Conservation (phyloP, 1,140 invertebrate genomes). For the Reticulitermes speratus region DNA sequence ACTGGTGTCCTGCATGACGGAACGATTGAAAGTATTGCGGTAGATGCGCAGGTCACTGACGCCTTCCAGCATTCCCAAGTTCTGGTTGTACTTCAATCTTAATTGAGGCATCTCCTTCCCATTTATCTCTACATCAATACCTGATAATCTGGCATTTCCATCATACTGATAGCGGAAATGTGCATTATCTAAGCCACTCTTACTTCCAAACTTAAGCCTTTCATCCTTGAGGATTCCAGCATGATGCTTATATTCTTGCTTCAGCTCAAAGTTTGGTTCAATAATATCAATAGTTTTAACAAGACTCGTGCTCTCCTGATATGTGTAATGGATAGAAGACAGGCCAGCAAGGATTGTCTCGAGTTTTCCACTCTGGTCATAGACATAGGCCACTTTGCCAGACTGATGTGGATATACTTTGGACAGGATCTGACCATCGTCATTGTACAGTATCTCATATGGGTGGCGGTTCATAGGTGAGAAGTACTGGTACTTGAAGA, state of each 20-base stretch:
- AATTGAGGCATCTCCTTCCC: constrained; percentile 71
- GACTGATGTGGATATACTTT: constrained; percentile 89
- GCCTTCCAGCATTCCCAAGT: constrained; percentile 78
- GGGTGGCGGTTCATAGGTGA: constrained; percentile 87
- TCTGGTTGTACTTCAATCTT: constrained; percentile 82
- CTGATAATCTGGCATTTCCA: constrained; percentile 78
- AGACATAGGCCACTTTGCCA: constrained; percentile 80
- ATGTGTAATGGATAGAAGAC: constrained; percentile 84
- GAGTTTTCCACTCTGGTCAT: constrained; percentile 78
- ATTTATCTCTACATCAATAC: constrained; percentile 84
- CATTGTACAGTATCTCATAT: constrained; percentile 88
- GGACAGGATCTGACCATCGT: constrained; percentile 82
- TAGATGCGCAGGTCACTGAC: constrained; percentile 83
- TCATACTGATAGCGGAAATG: constrained; percentile 91
- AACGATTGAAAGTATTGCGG: constrained; percentile 80
- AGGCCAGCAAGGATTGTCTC: constrained; percentile 84
- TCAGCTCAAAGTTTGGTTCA: constrained; percentile 82
- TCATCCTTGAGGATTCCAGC: constrained; percentile 86
- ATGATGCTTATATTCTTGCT: constrained; percentile 87
- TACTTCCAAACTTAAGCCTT: constrained; percentile 78
- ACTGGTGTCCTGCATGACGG: constrained; percentile 81
- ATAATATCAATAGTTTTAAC: constrained; percentile 82
- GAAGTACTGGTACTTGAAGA: constrained; percentile 89
- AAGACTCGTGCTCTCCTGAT: constrained; percentile 79
- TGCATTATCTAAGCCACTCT: constrained; percentile 79